Conservation (phyloP, 2,888 invertebrate species). For the Phorcus lineatus region DNA sequence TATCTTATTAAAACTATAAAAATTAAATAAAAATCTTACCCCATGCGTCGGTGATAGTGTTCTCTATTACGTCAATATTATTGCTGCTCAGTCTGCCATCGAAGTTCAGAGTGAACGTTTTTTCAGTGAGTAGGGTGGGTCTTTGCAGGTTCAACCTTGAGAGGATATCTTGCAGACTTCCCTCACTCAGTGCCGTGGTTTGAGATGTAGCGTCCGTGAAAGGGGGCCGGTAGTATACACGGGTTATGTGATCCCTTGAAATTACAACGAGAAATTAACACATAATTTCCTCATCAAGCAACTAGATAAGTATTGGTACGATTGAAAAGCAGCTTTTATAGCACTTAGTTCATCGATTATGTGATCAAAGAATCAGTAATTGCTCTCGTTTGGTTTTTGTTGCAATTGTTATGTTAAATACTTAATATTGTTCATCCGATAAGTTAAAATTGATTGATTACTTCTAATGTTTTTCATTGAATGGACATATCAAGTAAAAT, state of each 20-base stretch:
- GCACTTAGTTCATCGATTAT: too few relatives aligned
- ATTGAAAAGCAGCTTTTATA: too few relatives aligned
- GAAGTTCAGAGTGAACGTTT: not conserved
- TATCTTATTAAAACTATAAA: not conserved
- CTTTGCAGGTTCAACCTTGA: not conserved
- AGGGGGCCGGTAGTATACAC: conserved; percentile 20
- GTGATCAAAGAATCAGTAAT: too few relatives aligned
- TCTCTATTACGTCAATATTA: not conserved
- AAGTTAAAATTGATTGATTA: too few relatives aligned
- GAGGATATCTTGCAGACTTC: not conserved
- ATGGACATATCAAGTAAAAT: too few relatives aligned
- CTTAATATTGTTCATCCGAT: too few relatives aligned
- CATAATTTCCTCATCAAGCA: not conserved
- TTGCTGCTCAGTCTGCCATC: not conserved
- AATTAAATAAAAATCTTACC: not conserved
- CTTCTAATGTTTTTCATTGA: too few relatives aligned
- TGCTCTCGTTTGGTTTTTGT: too few relatives aligned
- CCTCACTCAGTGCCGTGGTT: not conserved
- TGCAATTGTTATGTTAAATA: too few relatives aligned
- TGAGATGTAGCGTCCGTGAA: not conserved
- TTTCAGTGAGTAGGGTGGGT: not conserved
- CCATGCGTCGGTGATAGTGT: not conserved
- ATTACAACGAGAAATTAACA: not conserved
- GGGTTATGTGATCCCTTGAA: conserved; percentile 13
- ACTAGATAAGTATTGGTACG: too few relatives aligned